Percentiles rank a stretch among this genome's conserved stretches.
Evolutionary conservation across 2,113 vertebrate genomes (phyloP).

Genomic region (Halichoerus grypus): DNA sequence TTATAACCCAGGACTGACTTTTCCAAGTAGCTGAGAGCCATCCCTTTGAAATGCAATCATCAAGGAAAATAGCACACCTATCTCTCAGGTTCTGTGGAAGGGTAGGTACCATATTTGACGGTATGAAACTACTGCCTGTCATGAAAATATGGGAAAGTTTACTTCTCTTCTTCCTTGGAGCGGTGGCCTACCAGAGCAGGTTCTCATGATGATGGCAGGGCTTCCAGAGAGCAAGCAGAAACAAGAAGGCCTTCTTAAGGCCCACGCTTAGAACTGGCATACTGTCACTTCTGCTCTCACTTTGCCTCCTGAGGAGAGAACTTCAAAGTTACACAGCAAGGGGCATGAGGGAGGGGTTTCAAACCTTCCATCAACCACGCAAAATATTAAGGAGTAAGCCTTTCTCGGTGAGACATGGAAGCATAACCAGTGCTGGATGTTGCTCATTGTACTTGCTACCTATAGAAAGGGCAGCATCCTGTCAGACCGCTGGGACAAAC

Average conservation of each 20-base stretch:
- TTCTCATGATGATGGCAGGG: not conserved
- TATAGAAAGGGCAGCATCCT: not conserved
- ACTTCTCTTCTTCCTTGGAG: not conserved
- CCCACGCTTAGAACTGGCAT: not conserved
- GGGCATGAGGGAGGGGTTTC: not conserved
- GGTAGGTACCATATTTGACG: not conserved
- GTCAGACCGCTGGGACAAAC: not conserved
- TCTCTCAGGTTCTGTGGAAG: not conserved
- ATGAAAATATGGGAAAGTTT: not conserved
- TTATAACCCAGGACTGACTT: not conserved
- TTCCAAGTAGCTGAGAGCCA: not conserved
- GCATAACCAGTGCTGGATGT: not conserved
- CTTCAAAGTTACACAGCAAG: not conserved
- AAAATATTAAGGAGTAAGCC: not conserved
- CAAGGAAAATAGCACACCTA: not conserved
- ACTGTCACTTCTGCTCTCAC: not conserved
- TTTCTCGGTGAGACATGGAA: not conserved
- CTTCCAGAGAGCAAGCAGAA: not conserved
- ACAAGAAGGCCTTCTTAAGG: not conserved
- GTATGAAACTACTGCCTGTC: not conserved
- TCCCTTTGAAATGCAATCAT: not conserved
- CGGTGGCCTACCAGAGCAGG: not conserved
- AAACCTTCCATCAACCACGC: not conserved
- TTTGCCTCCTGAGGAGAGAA: not conserved
- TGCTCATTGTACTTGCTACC: not conserved